Evolutionary conservation across 1,140 invertebrate genomes (phyloP).

Genomic region (Acromyrmex heyeri): DNA sequence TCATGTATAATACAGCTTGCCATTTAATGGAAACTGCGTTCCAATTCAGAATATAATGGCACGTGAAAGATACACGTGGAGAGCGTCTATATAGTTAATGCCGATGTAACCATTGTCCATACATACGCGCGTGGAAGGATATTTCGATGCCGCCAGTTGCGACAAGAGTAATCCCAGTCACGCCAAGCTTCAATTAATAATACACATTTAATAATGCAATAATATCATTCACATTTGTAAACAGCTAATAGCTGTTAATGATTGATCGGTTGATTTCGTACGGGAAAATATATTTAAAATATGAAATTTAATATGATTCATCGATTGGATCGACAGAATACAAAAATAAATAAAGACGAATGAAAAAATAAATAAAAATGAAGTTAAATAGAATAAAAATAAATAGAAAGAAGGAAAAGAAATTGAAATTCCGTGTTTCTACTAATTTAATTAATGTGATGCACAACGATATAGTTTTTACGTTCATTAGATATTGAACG

Average conservation of each 20-base stretch:
- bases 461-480: background rate
- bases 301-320: slow-evolving; percentile 10
- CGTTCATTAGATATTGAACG: background rate
- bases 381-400: too few species aligned
- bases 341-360: background rate
- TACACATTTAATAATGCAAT: slow-evolving; percentile 16
- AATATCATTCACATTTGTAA: background rate
- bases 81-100: background rate
- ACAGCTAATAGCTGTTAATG: slow-evolving; percentile 7
- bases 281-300: background rate
- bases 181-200: slow-evolving; percentile 30
- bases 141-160: slow-evolving; percentile 2
- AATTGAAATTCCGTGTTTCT: background rate
- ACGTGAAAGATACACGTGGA: slow-evolving; percentile 59
- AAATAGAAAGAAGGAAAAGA: too few species aligned
- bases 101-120: slow-evolving; percentile 8
- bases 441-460: slow-evolving; percentile 1
- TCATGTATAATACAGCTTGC: background rate
- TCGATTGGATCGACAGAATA: background rate
- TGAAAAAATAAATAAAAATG: background rate
- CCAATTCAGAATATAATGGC: slow-evolving; percentile 1
- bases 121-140: slow-evolving; percentile 28
- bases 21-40: slow-evolving; percentile 20
- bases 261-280: background rate
- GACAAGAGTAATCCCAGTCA: background rate